phyloP scores from a whole-genome alignment of 2,888 invertebrate species.

The Hydriomena furcata region DNA sequence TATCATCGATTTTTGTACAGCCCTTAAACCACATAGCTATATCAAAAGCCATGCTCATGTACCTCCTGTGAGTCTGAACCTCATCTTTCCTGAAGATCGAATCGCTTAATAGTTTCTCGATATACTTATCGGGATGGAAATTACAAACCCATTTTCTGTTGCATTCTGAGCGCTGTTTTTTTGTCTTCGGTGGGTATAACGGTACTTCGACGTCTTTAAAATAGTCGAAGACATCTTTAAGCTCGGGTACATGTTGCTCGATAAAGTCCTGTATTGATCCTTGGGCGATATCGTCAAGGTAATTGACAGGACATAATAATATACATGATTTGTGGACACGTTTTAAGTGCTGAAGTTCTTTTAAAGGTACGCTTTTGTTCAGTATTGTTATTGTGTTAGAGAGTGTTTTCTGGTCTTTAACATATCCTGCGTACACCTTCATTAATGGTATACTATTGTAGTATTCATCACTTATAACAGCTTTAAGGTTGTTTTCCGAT shows the following conservation, averaged over 20 bases:
- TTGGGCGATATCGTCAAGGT: conserved; percentile 48
- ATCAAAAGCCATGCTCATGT: conserved; percentile 84
- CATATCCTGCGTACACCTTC: conserved; percentile 84
- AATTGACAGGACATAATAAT: conserved; percentile 74
- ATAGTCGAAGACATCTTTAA: conserved; percentile 72
- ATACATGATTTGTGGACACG: conserved; percentile 86
- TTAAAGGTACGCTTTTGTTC: conserved; percentile 83
- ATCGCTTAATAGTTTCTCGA: conserved; percentile 87
- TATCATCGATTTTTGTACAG: conserved; percentile 29
- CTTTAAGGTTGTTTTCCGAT: conserved; percentile 58
- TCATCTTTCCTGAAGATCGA: conserved; percentile 77
- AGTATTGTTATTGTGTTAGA: conserved; percentile 85
- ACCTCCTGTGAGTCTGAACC: conserved; percentile 71
- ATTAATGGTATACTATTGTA: conserved; percentile 71
- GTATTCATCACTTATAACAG: conserved; percentile 83
- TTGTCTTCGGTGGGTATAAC: conserved; percentile 84
- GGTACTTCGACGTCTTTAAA: conserved; percentile 84
- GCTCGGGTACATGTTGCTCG: conserved; percentile 69
- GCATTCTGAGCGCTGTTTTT: conserved; percentile 85
- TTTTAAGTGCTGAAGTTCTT: conserved; percentile 88
- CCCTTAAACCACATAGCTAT: conserved; percentile 69
- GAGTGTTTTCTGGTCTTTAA: conserved; percentile 84
- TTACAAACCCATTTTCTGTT: conserved; percentile 90
- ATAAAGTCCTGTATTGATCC: conserved; percentile 69
- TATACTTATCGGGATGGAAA: conserved; percentile 90